Percentiles rank a stretch among this genome's conserved stretches.
These are phyloP conservation scores for Anarrhichthys ocellatus DNA, from an alignment of 2,113 vertebrate genomes.

Conservation along the genomic window DNA sequence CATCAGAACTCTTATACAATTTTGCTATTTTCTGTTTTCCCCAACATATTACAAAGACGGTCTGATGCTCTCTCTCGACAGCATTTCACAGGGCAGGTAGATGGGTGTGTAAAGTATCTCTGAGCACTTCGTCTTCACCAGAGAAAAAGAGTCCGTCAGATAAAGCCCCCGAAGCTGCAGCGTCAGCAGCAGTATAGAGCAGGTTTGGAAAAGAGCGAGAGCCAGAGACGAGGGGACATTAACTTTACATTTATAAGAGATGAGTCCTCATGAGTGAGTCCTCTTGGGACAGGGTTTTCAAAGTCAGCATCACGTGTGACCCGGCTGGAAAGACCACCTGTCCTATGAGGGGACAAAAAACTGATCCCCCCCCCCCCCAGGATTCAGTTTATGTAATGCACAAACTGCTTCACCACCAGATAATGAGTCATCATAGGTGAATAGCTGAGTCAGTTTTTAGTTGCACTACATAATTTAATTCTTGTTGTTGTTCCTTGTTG, in stretches of 20 bases:
- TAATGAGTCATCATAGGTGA: neutral
- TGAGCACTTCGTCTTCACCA: neutral
- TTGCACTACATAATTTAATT: neutral
- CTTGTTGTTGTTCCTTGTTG: neutral
- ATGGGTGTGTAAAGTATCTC: neutral
- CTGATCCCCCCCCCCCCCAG: too few species aligned
- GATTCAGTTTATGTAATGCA: neutral
- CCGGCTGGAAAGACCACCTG: neutral
- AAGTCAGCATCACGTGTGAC: neutral
- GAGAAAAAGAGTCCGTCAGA: conserved; percentile 21
- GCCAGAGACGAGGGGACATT: neutral
- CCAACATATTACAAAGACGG: neutral
- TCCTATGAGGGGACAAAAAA: neutral
- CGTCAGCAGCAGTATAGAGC: conserved; percentile 8
- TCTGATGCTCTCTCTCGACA: neutral
- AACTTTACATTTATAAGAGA: conserved; percentile 7
- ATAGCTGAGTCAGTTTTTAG: neutral
- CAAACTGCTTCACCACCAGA: neutral
- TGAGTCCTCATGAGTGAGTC: conserved; percentile 6
- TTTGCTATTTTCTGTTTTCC: neutral
- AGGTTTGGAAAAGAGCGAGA: neutral
- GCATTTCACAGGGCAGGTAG: neutral
- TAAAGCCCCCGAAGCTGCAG: conserved; percentile 16
- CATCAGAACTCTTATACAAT: neutral
- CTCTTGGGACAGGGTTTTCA: neutral